These are phyloP conservation scores for Sorex fumeus DNA, from an alignment of 2,113 vertebrate species.

Conservation along the genomic window DNA sequence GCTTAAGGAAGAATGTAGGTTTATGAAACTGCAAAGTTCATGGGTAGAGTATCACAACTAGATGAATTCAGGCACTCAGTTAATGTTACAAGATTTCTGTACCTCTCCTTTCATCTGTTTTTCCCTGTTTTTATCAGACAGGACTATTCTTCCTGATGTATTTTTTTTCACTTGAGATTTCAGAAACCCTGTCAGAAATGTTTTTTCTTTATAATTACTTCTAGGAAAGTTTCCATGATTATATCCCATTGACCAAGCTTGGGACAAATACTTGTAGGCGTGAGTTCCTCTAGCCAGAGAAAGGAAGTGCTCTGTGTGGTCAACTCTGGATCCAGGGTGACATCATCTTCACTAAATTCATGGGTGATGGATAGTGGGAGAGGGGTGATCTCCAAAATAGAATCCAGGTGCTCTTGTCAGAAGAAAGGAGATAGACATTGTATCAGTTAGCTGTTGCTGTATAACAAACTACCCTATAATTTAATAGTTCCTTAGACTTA, in stretches of 20 bases:
- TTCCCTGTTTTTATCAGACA: neutral
- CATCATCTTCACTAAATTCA: neutral
- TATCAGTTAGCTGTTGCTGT: neutral
- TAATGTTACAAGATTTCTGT: neutral
- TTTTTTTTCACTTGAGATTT: slow-evolving; percentile 11
- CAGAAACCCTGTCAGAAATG: slow-evolving; percentile 2
- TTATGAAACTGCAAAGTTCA: neutral
- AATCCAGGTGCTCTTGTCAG: neutral
- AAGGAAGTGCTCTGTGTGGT: slow-evolving; percentile 20
- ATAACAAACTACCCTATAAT: neutral
- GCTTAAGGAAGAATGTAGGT: neutral
- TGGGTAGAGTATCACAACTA: neutral
- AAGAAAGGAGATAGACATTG: neutral
- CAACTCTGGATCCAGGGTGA: neutral
- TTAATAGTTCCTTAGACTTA: slow-evolving; percentile 19
- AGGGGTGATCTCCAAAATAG: neutral
- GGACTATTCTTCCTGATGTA: neutral
- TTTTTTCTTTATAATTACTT: slow-evolving; percentile 31
- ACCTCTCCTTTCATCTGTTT: slow-evolving; percentile 27
- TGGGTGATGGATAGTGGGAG: neutral
- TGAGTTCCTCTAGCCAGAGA: neutral
- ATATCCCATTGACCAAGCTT: slow-evolving; percentile 1
- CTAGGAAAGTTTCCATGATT: slow-evolving; percentile 17
- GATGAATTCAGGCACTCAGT: neutral
- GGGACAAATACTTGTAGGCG: neutral